Conservation (phyloP, 2,888 invertebrate species). For the Leptarthrus brevirostris region DNA sequence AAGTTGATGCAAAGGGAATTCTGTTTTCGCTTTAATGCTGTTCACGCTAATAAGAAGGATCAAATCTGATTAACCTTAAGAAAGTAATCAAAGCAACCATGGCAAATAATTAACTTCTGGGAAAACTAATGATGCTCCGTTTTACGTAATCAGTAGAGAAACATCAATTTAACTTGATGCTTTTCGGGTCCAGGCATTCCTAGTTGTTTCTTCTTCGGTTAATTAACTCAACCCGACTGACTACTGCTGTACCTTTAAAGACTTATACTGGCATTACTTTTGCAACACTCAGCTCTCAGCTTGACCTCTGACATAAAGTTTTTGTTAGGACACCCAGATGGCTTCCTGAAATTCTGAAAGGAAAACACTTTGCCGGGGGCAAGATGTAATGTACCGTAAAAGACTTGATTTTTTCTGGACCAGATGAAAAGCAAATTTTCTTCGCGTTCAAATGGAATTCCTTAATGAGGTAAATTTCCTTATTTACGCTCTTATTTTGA, state of each 20-base stretch:
- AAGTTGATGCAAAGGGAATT: too few relatives aligned
- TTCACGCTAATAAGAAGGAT: neutral
- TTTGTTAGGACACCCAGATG: too few relatives aligned
- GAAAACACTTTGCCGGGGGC: constrained; percentile 1
- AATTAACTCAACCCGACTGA: constrained; percentile 2
- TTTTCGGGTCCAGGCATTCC: neutral
- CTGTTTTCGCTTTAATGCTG: too few relatives aligned
- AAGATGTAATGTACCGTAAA: neutral
- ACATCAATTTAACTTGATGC: constrained; percentile 20
- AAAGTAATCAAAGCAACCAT: constrained; percentile 14
- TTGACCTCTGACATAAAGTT: too few relatives aligned
- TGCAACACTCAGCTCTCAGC: too few relatives aligned
- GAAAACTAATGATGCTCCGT: constrained; percentile 2
- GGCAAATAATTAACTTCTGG: constrained; percentile 31
- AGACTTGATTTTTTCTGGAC: neutral
- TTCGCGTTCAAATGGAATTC: constrained; percentile 3
- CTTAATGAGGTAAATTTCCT: constrained; percentile 23
- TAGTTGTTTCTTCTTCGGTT: constrained; percentile 10
- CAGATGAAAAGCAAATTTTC: constrained; percentile 35
- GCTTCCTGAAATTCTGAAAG: neutral
- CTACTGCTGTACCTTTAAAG: neutral
- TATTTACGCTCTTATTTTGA: neutral
- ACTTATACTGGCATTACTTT: too few relatives aligned
- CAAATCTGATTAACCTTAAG: constrained; percentile 10
- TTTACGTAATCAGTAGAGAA: constrained; percentile 19